Evolutionary conservation across 2,113 vertebrate genomes (phyloP), one percentile per base, ranked within the genome.

Genomic region (Sapajus apella): DNA sequence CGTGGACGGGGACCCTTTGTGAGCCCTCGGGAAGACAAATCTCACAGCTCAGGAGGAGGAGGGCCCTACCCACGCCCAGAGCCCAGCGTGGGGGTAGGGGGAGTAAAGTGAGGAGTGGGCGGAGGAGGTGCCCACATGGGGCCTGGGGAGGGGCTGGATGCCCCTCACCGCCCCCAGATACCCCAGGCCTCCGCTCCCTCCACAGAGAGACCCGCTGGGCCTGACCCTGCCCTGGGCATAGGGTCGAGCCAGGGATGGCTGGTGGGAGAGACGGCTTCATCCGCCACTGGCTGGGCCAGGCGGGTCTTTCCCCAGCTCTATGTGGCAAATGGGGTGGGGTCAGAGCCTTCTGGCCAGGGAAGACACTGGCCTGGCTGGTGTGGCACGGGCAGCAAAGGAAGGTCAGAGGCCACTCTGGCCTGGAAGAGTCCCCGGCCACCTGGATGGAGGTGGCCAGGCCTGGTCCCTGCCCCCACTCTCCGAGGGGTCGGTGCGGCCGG

Each of bases 231-330:
- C 6, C n/a, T 75, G 68, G 61, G 70, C 23, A 7, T 16, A 47
- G 50, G n/a, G 58, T 11, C 5, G 47, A 18, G 18, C 84, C 50
- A 32, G 21, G 30, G 21, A 52, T 7, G 66, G 76, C 45, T 66
- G 3, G 11, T 9, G 6, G 45, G 27, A 32, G 84, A 70, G 79
- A 16, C 35, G 6, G 3, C 50, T 77, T 73, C 32, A 9, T 7
- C 0, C 21, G 9, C 70, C 40, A 0, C n/a, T 4, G 21, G 70
- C 61, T 4, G 16, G 45, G 45, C 52, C 68, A 20, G 20, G 11
- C 2, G 2, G 45, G n/a, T 0, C 10, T 5, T 30, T 61, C 25
- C 79, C 47, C 0, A 0, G 30, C 25, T 14, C 76, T 32, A 4
- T 32, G 55, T 27, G 61, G 81, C 72, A 8, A 45, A 0, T 17